Conservation (phyloP, 2,113 vertebrate species). For the Hyperoodon ampullatus region DNA sequence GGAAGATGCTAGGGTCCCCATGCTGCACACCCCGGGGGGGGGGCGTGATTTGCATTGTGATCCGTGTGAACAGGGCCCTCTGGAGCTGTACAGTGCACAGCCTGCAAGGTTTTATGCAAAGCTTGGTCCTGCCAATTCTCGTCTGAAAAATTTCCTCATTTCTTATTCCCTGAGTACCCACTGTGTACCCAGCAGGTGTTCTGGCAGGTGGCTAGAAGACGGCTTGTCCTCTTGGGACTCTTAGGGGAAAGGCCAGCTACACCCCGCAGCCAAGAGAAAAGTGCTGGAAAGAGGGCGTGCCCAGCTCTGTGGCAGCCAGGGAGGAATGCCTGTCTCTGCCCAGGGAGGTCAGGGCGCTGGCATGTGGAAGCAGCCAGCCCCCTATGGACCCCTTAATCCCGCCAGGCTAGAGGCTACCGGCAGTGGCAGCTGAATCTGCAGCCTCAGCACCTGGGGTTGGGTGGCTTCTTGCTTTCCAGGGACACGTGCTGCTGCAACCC, state of each 20-base stretch:
- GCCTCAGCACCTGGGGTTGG: neutral
- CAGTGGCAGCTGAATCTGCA: neutral
- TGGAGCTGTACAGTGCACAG: neutral
- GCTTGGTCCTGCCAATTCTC: neutral
- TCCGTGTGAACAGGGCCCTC: rapidly evolving
- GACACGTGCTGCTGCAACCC: neutral
- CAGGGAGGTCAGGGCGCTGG: neutral
- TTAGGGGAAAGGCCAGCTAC: neutral
- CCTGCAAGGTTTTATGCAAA: neutral
- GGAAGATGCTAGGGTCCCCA: too few species aligned
- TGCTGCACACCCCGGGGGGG: neutral
- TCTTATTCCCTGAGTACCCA: neutral
- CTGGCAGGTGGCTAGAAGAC: neutral
- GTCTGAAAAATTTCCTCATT: neutral
- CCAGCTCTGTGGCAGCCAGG: neutral
- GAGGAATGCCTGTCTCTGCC: neutral
- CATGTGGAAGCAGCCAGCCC: neutral
- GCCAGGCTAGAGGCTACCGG: neutral
- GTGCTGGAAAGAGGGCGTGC: neutral
- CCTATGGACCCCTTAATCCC: neutral
- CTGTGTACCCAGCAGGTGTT: too few species aligned
- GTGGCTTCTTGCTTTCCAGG: constrained; percentile 43
- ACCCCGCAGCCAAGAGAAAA: neutral
- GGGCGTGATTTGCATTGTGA: neutral
- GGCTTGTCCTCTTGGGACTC: neutral